Evolutionary conservation across 2,113 vertebrate genomes (phyloP).

Genomic region (Ptyas mucosa): DNA sequence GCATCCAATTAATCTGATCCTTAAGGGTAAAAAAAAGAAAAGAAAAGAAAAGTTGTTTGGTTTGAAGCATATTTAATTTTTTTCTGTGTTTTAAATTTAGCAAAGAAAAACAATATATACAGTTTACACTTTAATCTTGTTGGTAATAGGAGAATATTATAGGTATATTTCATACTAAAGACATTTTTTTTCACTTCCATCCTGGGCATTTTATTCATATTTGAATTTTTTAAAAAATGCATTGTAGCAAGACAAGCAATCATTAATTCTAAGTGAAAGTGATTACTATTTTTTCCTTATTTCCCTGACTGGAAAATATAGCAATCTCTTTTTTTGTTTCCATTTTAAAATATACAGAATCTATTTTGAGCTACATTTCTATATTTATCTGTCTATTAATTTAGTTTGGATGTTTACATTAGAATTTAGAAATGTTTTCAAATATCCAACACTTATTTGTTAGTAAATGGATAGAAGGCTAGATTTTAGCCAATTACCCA

Average conservation of each 20-base stretch:
- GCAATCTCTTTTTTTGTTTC: neutral
- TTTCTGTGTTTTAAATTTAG: constrained; percentile 10
- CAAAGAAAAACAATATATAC: neutral
- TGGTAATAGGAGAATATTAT: neutral
- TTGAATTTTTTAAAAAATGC: constrained; percentile 15
- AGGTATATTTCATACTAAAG: constrained; percentile 18
- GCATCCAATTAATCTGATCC: neutral
- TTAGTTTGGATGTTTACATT: neutral
- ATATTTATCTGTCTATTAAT: neutral
- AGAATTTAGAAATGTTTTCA: neutral
- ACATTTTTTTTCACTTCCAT: constrained; percentile 18
- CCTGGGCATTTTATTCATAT: neutral
- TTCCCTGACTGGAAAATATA: constrained; percentile 1
- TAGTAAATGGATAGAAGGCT: neutral
- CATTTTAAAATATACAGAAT: neutral
- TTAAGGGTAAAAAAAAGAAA: neutral
- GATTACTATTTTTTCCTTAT: constrained; percentile 25
- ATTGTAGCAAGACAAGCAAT: constrained; percentile 3
- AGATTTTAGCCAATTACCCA: neutral
- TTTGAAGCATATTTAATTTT: constrained; percentile 23
- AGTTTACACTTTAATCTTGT: neutral
- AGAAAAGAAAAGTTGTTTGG: neutral
- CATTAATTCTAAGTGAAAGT: constrained; percentile 27
- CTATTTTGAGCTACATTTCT: neutral
- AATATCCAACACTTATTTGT: neutral